Evolutionary conservation across 2,113 vertebrate genomes (phyloP), one percentile per base, ranked within the genome.

Genomic region (Felis chaus): DNA sequence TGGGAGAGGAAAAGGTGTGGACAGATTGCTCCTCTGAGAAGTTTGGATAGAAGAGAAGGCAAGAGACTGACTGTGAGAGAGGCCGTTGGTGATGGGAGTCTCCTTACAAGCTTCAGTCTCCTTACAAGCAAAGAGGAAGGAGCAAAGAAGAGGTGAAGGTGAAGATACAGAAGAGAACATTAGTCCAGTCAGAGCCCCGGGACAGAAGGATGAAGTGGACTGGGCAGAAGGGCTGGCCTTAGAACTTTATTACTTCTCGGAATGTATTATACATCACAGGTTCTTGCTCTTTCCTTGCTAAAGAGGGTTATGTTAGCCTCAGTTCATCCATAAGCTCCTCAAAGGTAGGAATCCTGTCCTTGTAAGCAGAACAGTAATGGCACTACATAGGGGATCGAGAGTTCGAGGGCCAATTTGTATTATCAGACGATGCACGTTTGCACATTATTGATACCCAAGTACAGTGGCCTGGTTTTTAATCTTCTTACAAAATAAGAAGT

Each of bases 221-320:
- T 25, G n/a, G 50, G 36, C 41, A 29, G 21, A 41, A 45, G 23
- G 61, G 31, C 45, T 55, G 21, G 55, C 21, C 69, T 92, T 71
- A 25, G 14, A 86, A 91, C 33, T 19, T 66, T 48, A 39, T 87
- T 25, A 36, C 80, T 89, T 29, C 41, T 93, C 27, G 63, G n/a
- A 74, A 80, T 61, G 13, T 61, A 45, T 68, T 19, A 33, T 16
- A 80, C 25, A 48, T 87, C 39, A 86, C 18, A 68, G 11, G 45
- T 79, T 61, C 69, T 96, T 88, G 19, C 50, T 79, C 6, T 90
- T 15, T 53, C 11, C 53, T 65, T 86, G 25, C 66, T 88, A 57
- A 27, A 14, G 50, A 69, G n/a, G 69, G 19, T 73, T 83, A 69
- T 65, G 81, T 94, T 95, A 96, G 80, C 25, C 78, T 86, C 95